These are phyloP conservation scores for Philaethria dido DNA, from an alignment of 2,888 invertebrate species.

Conservation along the genomic window DNA sequence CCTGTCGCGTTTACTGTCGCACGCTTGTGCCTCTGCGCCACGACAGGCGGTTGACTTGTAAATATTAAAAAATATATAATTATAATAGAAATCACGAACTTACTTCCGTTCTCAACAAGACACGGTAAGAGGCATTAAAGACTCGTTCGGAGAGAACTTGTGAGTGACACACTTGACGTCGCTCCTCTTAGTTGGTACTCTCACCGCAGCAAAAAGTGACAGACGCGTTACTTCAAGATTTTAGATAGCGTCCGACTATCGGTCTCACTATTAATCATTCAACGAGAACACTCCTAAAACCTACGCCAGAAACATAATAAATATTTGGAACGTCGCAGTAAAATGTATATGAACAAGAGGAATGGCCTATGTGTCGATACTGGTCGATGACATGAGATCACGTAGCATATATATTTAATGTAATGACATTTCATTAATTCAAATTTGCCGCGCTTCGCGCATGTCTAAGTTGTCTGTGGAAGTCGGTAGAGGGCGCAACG, in stretches of 20 bases:
- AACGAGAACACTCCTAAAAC: constrained; percentile 2
- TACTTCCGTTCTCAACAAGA: background rate
- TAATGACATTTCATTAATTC: too few relatives aligned
- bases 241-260: constrained; percentile 14
- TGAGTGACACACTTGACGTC: background rate
- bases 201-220: constrained; percentile 22
- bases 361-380: background rate
- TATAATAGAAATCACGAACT: background rate
- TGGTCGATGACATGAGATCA: background rate
- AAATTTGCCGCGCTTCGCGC: too few relatives aligned
- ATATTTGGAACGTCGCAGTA: background rate
- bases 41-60: too few relatives aligned
- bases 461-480: too few relatives aligned
- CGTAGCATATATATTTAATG: too few relatives aligned
- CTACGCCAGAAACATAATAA: background rate
- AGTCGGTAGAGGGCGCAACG: too few relatives aligned
- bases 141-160: constrained; percentile 1
- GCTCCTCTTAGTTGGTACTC: constrained; percentile 2
- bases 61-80: background rate
- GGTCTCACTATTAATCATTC: constrained; percentile 21
- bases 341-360: background rate
- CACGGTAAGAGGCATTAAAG: background rate
- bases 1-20: too few relatives aligned
- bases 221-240: constrained; percentile 16
- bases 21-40: too few relatives aligned